Percentiles rank a stretch among this genome's conserved stretches.
Conservation (phyloP, 2,797 vertebrate genomes). For the Mareca strepera region DNA sequence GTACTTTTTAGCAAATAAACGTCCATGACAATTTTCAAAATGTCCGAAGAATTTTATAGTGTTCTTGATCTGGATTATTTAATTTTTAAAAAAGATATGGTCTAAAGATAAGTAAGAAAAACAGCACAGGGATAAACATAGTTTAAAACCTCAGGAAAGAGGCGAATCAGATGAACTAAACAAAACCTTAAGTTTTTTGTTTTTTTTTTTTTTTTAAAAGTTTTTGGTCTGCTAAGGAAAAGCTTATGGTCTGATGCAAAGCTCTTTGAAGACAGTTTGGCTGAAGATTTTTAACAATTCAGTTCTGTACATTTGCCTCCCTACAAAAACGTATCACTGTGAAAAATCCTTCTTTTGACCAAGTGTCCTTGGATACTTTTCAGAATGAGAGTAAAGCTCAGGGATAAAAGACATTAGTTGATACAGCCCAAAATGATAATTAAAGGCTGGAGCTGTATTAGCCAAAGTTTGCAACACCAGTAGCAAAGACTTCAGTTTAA, state of each 20-base stretch:
- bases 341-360: neutral
- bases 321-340: neutral
- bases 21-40: conserved; percentile 62
- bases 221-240: neutral
- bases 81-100: neutral
- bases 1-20: conserved; percentile 66
- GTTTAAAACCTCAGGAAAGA: neutral
- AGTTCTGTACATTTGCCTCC: neutral
- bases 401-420: neutral
- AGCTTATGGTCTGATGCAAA: neutral
- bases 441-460: neutral
- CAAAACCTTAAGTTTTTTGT: neutral
- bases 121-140: neutral
- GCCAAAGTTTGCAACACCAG: neutral
- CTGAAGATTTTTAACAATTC: neutral
- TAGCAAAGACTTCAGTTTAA: neutral
- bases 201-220: neutral
- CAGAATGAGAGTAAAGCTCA: neutral
- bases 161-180: neutral
- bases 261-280: neutral
- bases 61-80: neutral
- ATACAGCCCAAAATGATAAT: neutral
- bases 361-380: neutral
- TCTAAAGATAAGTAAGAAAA: neutral
- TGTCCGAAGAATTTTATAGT: conserved; percentile 1